Conservation (phyloP, 2,113 vertebrate species). For the Psilopogon haemacephalus region DNA sequence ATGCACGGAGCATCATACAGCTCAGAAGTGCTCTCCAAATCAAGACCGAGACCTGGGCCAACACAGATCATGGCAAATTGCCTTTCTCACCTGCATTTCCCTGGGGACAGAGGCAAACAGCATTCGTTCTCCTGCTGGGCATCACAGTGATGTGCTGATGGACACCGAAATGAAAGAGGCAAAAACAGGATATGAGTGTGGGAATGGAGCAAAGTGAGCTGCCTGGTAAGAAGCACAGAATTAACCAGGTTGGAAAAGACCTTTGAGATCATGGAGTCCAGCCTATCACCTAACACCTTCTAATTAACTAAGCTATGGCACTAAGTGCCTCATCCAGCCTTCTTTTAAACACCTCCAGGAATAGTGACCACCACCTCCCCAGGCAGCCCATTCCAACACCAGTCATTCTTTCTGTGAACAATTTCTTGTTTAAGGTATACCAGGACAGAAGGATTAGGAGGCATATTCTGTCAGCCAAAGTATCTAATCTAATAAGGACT, state of each 20-base stretch:
- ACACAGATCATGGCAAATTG: fast-evolving
- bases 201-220: background rate
- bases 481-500: background rate
- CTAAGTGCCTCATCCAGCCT: too few relatives aligned
- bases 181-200: background rate
- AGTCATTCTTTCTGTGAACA: too few relatives aligned
- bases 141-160: background rate
- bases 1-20: background rate
- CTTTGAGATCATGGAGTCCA: too few relatives aligned
- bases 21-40: background rate
- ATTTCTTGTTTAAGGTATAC: background rate
- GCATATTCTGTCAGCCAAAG: background rate
- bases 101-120: background rate
- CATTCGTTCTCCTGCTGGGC: background rate
- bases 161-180: background rate
- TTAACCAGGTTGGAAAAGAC: too few relatives aligned
- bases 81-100: background rate
- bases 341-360: too few relatives aligned
- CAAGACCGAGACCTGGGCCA: background rate
- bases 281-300: too few relatives aligned
- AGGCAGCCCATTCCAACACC: too few relatives aligned
- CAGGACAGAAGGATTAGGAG: background rate
- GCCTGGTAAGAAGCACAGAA: background rate
- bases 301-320: too few relatives aligned
- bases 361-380: too few relatives aligned